Base-by-base conservation (phyloP, 2,888 invertebrate species). In the Drosophila pegasa region DNA sequence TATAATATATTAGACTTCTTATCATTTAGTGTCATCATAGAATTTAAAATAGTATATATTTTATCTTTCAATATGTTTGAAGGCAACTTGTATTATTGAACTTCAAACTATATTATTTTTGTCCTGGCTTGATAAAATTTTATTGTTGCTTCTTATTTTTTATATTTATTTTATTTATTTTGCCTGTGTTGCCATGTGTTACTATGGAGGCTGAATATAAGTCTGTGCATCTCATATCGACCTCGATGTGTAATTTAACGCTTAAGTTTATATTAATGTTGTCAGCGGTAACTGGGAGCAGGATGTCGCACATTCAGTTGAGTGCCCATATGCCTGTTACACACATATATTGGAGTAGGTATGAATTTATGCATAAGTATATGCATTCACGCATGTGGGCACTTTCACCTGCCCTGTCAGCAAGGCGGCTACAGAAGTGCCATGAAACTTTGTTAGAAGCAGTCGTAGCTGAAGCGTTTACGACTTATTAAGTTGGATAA, bases 401-500 rank as follows among this genome's bases (percentile, higher is more conserved):
- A 61, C 78, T 77, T 75, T 77, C 86, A 86, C 78, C 86, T 86
- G 80, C 71, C 20, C 33, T 27, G 65, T 76, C 73, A 76, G 83
- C 78, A 74, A 67, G 63, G 50, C 52, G 16, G 29, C 29, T 25
- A 9, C 9, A 16, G 40, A 52, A 18, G 56, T 47, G 60, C 48
- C 27, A 74, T 73, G 72, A 85, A 87, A 87, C 80, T 81, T 81
- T 81, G 87, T 77, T 87, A 74, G 89, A 88, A 67, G 58, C 38
- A 51, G 38, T 56, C 45, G 56, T 10, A 37, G 61, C 43, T 70
- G 66, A 61, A 29, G 63, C 58, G 80, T 90, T 88, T 90, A 90
- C 86, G 88, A 89, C 89, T 88, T 88, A 87, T 89, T 88, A 90
- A 90, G 85, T 82, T 82, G 89, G 90, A 82, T 89, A 88, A 90